Percentiles rank a stretch among this genome's conserved stretches.
phyloP scores from a whole-genome alignment of 2,888 invertebrate species.

The Philopedon plagiatum region DNA sequence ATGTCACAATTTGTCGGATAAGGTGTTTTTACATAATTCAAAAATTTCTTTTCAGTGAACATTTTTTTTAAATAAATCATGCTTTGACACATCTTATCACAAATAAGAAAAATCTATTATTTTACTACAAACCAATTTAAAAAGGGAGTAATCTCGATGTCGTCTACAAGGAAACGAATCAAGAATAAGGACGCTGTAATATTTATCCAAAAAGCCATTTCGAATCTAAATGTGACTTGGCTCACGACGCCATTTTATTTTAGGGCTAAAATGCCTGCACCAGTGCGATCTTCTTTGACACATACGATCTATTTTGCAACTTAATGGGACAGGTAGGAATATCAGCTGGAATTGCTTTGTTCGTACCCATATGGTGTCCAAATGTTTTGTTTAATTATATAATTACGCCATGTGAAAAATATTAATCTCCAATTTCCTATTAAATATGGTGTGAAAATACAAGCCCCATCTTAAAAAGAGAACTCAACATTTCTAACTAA shows the following conservation, averaged over 20 bases:
- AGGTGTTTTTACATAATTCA: too few relatives aligned
- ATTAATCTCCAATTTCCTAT: too few relatives aligned
- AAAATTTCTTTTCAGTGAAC: too few relatives aligned
- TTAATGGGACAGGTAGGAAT: neutral
- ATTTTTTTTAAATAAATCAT: too few relatives aligned
- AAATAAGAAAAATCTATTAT: neutral
- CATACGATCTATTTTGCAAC: constrained; percentile 35
- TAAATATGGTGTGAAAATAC: too few relatives aligned
- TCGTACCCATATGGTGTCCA: neutral
- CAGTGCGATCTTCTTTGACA: constrained; percentile 38
- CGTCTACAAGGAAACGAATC: constrained; percentile 28
- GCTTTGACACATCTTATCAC: too few relatives aligned
- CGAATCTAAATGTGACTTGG: constrained; percentile 37
- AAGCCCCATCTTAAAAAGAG: too few relatives aligned
- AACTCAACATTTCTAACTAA: too few relatives aligned
- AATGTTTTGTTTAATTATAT: neutral
- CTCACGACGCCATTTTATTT: constrained; percentile 28
- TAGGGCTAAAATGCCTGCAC: constrained; percentile 41
- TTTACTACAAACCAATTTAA: neutral
- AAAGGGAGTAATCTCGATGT: constrained; percentile 1
- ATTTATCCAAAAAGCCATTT: constrained; percentile 42
- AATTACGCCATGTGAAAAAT: too few relatives aligned
- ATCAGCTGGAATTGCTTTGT: neutral
- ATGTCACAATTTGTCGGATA: too few relatives aligned
- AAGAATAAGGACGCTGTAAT: constrained; percentile 32